These are phyloP conservation scores for Chloroclystis v-ata DNA, from an alignment of 2,888 invertebrate species.

Conservation along the genomic window DNA sequence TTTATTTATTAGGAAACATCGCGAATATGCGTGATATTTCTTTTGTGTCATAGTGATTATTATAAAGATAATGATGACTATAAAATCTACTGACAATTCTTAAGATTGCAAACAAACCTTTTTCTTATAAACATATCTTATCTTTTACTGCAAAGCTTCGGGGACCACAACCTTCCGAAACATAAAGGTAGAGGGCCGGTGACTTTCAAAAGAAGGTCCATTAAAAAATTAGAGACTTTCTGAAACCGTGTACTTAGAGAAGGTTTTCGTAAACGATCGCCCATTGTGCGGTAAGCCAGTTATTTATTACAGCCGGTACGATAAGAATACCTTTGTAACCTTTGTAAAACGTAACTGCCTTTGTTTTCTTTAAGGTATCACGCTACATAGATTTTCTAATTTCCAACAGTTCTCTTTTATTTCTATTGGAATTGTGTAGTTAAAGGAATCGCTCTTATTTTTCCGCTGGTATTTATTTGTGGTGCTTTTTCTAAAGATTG, in stretches of 20 bases:
- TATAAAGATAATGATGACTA: too few relatives aligned
- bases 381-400: constrained; percentile 9
- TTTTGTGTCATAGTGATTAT: too few relatives aligned
- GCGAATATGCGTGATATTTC: too few relatives aligned
- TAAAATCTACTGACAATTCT: too few relatives aligned
- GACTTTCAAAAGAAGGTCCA: not conserved
- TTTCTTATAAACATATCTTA: too few relatives aligned
- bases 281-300: constrained; percentile 28
- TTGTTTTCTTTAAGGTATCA: constrained; percentile 29
- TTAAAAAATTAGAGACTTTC: not conserved
- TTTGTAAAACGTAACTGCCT: constrained; percentile 35
- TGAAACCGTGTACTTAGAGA: constrained; percentile 13
- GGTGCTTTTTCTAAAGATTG: too few relatives aligned
- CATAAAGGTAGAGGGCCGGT: too few relatives aligned
- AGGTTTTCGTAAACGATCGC: constrained; percentile 13
- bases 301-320: constrained; percentile 36
- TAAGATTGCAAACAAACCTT: too few relatives aligned
- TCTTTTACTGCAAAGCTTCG: too few relatives aligned
- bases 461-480: not conserved
- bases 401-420: constrained; percentile 9
- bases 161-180: too few relatives aligned
- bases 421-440: not conserved
- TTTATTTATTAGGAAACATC: too few relatives aligned
- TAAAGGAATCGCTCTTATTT: not conserved
- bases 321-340: constrained; percentile 40